Evolutionary conservation across 2,888 invertebrate genomes (phyloP), one percentile per base, ranked within the genome.

Genomic region (Azorinus chamasolen): DNA sequence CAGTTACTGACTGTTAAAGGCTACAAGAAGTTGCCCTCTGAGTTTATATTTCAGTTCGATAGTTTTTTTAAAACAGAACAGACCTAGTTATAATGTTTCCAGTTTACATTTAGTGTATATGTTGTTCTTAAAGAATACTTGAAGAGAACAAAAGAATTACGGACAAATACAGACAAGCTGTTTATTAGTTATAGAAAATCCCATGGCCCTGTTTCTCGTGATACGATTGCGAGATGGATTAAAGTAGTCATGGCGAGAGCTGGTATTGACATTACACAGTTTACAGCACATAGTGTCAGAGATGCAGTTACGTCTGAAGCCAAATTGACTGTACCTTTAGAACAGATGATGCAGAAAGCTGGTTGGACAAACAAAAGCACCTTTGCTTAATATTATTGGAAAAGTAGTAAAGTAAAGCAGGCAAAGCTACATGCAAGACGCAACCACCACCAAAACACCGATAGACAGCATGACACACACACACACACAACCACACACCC

Each of bases 1-100:
- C 58, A 58, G 18, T 25, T 45, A 25, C 18, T 58, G 25, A 58
- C 45, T 58, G 24, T 58, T 45, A 24, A 43, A 58, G 45, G 45
- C 45, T 45, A 45, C 45, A 58, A 45, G 58, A 58, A 58, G 58
- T 58, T 58, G 24, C 32, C 32, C 16, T 43, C 58, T 41, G 43
- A 45, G 45, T 58, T 45, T 18, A n/a, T 43, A 14, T 25, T 54
- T 54, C 27, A 25, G 22, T 54, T 16, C 27, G 25, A 54, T 12
- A 24, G 27, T 58, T 58, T 58, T 10, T 10, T 45, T 58, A 45
- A 58, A 58, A 24, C 43, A 58, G 24, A 58, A 25, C 18, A 45
- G 58, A 57, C 55, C 55, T 20, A 41, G 41, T 57, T 39, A 57
- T 45, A 45, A 45, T 45, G 45, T 58, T 22, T 58, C 58, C n/a